Evolutionary conservation across 1,140 invertebrate species (phyloP), one percentile per base, ranked within the genome.

Genomic region (Cydia strobilella): DNA sequence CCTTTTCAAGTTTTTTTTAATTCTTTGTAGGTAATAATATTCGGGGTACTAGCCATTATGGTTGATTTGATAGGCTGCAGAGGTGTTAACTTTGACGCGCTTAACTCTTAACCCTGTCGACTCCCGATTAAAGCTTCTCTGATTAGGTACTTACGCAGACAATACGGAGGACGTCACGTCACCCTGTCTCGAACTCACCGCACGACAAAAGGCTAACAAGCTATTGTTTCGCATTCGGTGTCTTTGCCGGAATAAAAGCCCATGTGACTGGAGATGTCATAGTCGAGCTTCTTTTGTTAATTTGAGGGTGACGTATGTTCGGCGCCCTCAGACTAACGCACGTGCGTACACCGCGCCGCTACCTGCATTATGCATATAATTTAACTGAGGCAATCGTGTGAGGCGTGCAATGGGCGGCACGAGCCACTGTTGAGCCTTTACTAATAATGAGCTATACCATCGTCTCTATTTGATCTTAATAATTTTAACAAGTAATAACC

Each of bases 151-250:
- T n/a, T n/a, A 84, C 82, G 74, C 74, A 82, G 76, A 89, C 84
- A 89, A 89, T 83, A 77, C 82, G n/a, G 76, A 85, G 86, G 88
- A 91, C 89, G 87, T 89, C 88, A 87, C 84, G 86, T 84, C 82
- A 82, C 76, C 73, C 59, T 79, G 75, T 79, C 80, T 82, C 81
- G 79, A 86, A 82, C 80, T 79, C 65, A 75, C 76, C 81, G 84
- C 86, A 85, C 85, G 86, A 89, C 86, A 89, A 87, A 86, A 80
- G 84, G 76, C 83, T 88, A 89, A 90, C 87, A 90, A 89, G 82
- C 82, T 74, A 91, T 90, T 91, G 88, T 91, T 82, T 87, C 83
- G 81, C 81, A 84, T 82, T 79, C 74, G 62, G 76, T 80, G 78
- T 77, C 78, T 79, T 59, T 76, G 72, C 62, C 78, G 77, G 54